Base-by-base conservation (phyloP, 2,113 vertebrate genomes). In the Pterocles gutturalis region DNA sequence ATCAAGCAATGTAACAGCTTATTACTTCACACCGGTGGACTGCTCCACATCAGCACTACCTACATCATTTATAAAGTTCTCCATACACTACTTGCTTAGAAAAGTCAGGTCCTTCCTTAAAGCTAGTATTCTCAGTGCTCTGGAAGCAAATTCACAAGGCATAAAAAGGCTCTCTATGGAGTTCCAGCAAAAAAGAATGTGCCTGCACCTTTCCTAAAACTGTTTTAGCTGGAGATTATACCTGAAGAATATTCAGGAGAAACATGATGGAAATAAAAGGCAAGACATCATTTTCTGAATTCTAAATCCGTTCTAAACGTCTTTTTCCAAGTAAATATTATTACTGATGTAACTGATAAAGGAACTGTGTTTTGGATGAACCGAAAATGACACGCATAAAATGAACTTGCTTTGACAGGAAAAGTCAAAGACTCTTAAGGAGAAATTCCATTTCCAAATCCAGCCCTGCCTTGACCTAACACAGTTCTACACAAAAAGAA, bases 331-430 rank as follows among this genome's bases (percentile, higher is more conserved):
- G 38, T 81, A 93, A 94, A 70, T 73, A 92, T 91, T 87, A 89
- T 72, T 87, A 95, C 53, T 77, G 33, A 36, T 29, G 13, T 33
- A 87, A 67, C 3, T 43, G 33, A 89, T 65, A 83, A 55, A 80
- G 38, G 26, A 93, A 34, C 26, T 60, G 33, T 36, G 17, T 55
- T 83, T 79, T 46, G 28, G 15, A 71, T 67, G n/a, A 96, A 71
- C 36, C 75, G 46, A 81, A 61, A 78, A 31, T 17, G 49, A 54
- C 31, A 79, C 31, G 8, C 21, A 49, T 36, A 58, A 95, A 51
- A 79, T 58, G 9, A 90, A 82, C 28, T 66, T 92, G 85, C n/a
- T 93, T 87, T 83, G 82, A 85, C 73, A 95, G 25, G 25, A 83
- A 54, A 71, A 83, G 51, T 66, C 55, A 51, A 36, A 73, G 16